Base-by-base conservation (phyloP, 2,888 invertebrate genomes). In the Caenorhabditis sp. region DNA sequence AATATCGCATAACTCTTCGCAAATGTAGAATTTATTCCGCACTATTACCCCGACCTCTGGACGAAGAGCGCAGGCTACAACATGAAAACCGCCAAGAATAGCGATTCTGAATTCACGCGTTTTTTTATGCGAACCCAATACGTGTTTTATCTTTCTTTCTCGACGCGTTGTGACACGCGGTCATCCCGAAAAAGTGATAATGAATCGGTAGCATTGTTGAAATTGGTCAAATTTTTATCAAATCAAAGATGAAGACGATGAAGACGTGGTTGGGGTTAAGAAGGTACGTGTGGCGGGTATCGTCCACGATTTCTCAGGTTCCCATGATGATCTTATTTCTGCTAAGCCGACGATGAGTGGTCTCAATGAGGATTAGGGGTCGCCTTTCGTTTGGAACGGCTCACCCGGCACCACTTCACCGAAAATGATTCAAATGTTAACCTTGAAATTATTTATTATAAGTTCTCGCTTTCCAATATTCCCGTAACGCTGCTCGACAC, bases 301-400 rank as follows among this genome's bases (percentile, higher is more conserved):
- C 41, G 22, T 15, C 15, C 13, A 30, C 1, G 26, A 27, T 53
- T 41, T 53, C 35, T 32, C 41, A 59, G 70, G 59, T 59, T 59
- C 59, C 53, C 70, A 59, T 59, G 59, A 59, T 53, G 59, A 70
- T 70, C 59, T 70, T 59, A 70, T 70, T 70, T 53, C 53, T 26
- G 45, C 70, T 59, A 59, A 68, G 58, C 68, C 58, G 13, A 58
- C 68, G 35, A 52, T 52, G 50, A 70, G 70, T 70, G 59, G 70
- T 59, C 59, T 59, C 70, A 61, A 59, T 35, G 50, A 45, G 59
- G 70, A 70, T 70, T 70, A 70, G 59, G 24, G 30, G 32, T 13
- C 22, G 45, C 27, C 24, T 4, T 27, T 27, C 27, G 9, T 48
- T 48, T 30, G 26, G 8, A 15, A n/a, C 48, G 15, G 2, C 27